Evolutionary conservation across 2,888 invertebrate genomes (phyloP), one percentile per base, ranked within the genome.

Genomic region (Megamerina dolium): DNA sequence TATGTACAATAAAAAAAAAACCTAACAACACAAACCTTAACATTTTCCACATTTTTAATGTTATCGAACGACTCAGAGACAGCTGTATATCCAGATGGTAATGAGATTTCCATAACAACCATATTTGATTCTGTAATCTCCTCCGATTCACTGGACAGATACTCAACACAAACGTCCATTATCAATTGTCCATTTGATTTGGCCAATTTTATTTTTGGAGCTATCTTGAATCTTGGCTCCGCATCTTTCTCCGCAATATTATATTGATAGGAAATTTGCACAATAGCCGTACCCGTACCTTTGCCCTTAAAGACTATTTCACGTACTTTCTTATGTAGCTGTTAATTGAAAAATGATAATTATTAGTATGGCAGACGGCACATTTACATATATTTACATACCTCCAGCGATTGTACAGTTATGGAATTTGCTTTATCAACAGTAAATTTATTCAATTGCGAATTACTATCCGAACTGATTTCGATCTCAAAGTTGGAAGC

Each of bases 1-100:
- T n/a, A n/a, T n/a, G n/a, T n/a, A n/a, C n/a, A n/a, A n/a, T n/a
- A n/a, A n/a, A n/a, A n/a, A n/a, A n/a, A n/a, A n/a, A n/a, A n/a
- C n/a, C n/a, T n/a, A n/a, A n/a, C n/a, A n/a, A n/a, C n/a, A n/a
- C 12, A 13, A 8, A 31, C 31, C 31, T 31, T 67, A 2, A 68
- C 65, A 21, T 56, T 61, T 57, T 78, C 77, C 53, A 75, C 73
- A 12, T 53, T 45, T 36, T 58, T 46, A 33, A 81, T 68, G 55
- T 78, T 78, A 4, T 82, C 84, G 21, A 89, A 72, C 0, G 82
- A 83, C 57, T 83, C 82, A 53, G 80, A 73, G 56, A 91, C 89
- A 1, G 88, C 86, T 1, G 85, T 79, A 64, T 86, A 94, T n/a
- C 92, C 91, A 2, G 90, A 88, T 0, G 91, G 90, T 47, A 92